A percentile compares a stretch with the other conserved stretches of the same genome.
phyloP scores from a whole-genome alignment of 1,140 invertebrate species.

The Vanessa atalanta region DNA sequence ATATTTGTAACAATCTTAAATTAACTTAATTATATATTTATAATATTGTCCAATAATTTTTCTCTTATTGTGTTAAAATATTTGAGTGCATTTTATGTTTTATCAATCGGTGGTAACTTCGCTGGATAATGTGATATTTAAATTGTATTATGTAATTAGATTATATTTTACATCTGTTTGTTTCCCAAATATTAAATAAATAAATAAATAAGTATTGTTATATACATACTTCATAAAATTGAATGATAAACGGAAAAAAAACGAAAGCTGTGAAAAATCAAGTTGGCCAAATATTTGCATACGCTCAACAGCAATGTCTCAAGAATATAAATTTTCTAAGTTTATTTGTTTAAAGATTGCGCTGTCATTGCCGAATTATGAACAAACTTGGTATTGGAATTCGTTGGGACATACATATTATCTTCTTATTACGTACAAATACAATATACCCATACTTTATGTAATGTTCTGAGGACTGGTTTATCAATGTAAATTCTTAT shows the following conservation, averaged over 20 bases:
- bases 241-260: slow-evolving; percentile 7
- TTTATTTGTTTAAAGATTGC: slow-evolving; percentile 28
- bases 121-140: too few species aligned
- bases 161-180: too few species aligned
- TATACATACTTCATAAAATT: too few species aligned
- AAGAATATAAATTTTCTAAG: slow-evolving; percentile 17
- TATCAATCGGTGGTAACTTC: too few species aligned
- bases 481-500: neutral
- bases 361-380: neutral
- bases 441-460: neutral
- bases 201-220: too few species aligned
- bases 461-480: neutral
- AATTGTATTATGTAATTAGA: too few species aligned
- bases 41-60: too few species aligned
- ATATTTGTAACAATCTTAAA: too few species aligned
- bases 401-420: neutral
- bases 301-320: neutral
- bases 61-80: too few species aligned
- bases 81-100: too few species aligned
- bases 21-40: too few species aligned
- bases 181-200: too few species aligned
- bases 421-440: neutral
- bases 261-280: slow-evolving; percentile 28
- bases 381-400: neutral
- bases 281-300: slow-evolving; percentile 21